These are phyloP conservation scores for Sycophila sp. DNA, from an alignment of 1,140 invertebrate genomes.

Conservation along the genomic window DNA sequence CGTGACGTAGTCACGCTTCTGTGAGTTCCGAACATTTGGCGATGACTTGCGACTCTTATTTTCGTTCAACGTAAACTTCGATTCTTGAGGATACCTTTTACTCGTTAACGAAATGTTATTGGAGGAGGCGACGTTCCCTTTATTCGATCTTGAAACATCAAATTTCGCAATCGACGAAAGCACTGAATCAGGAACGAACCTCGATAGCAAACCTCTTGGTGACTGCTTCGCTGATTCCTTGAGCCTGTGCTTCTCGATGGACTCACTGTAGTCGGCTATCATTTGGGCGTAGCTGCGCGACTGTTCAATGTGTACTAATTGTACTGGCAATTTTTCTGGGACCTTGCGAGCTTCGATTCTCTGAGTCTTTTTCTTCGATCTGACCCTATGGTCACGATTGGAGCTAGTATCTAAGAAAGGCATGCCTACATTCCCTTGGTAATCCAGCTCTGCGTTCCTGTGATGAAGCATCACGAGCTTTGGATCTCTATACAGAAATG, in stretches of 20 bases:
- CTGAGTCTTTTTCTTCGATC: neutral
- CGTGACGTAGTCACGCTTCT: neutral
- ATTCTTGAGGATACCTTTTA: neutral
- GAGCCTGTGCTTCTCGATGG: constrained; percentile 11
- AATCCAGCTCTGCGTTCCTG: neutral
- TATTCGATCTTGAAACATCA: neutral
- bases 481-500: neutral
- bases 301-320: neutral
- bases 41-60: neutral
- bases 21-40: neutral
- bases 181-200: neutral
- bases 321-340: too few relatives aligned
- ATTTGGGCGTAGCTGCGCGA: constrained; percentile 40
- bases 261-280: constrained; percentile 41
- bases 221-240: neutral
- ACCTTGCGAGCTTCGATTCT: neutral
- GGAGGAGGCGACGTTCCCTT: neutral
- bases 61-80: neutral
- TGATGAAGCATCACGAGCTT: neutral
- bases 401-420: neutral
- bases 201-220: neutral
- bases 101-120: neutral
- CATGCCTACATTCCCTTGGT: neutral
- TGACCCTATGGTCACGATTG: neutral
- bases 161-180: neutral